phyloP scores from a whole-genome alignment of 2,888 invertebrate species.

The Rhagonycha fulva region DNA sequence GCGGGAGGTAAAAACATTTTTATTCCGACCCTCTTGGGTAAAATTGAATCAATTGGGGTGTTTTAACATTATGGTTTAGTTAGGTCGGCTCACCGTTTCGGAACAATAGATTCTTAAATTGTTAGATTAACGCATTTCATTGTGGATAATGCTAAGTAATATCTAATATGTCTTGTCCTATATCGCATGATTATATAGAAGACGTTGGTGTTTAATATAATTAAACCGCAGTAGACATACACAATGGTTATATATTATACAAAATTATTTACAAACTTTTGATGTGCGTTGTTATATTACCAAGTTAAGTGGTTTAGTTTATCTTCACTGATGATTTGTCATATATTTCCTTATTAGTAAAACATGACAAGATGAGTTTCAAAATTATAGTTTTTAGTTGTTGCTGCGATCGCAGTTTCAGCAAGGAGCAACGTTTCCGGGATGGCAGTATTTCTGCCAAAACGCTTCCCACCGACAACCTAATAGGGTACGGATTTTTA shows the following conservation, averaged over 20 bases:
- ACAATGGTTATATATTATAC: neutral
- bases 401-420: slow-evolving; percentile 28
- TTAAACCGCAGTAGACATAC: neutral
- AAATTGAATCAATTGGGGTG: slow-evolving; percentile 53
- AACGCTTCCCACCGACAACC: slow-evolving; percentile 40
- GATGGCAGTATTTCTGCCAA: slow-evolving; percentile 34
- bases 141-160: slow-evolving; percentile 15
- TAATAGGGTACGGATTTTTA: slow-evolving; percentile 51
- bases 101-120: slow-evolving; percentile 33
- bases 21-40: slow-evolving; percentile 51
- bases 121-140: slow-evolving; percentile 32
- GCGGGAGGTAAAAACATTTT: slow-evolving; percentile 45
- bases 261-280: slow-evolving; percentile 1
- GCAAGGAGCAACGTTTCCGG: slow-evolving; percentile 26
- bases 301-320: neutral
- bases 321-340: neutral
- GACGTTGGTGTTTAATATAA: neutral
- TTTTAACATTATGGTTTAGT: slow-evolving; percentile 47
- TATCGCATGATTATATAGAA: neutral
- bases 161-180: neutral
- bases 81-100: slow-evolving; percentile 37
- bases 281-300: neutral
- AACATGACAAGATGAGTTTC: slow-evolving; percentile 9
- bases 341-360: neutral
- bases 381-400: slow-evolving; percentile 32